Percentiles rank a stretch among this genome's conserved stretches.
phyloP scores from a whole-genome alignment of 2,113 vertebrate genomes.

The Trochalopteron elliotii region DNA sequence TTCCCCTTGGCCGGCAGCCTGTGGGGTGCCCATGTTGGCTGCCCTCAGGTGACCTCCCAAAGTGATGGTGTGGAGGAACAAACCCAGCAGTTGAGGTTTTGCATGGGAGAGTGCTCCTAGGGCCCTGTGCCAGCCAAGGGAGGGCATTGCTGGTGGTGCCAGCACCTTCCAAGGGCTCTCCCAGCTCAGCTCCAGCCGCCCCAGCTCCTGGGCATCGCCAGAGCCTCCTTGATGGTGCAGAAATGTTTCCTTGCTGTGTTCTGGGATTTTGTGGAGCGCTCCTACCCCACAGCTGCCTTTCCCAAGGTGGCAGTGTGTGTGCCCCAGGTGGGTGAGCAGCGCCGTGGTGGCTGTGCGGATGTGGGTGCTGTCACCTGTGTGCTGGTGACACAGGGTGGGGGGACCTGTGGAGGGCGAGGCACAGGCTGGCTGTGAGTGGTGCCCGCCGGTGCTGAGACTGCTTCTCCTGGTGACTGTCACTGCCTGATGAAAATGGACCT shows the following conservation, averaged over 20 bases:
- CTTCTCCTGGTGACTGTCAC: not conserved
- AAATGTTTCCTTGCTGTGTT: not conserved
- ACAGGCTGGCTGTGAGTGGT: not conserved
- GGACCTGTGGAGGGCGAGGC: fast-evolving
- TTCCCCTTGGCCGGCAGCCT: not conserved
- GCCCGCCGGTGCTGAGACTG: fast-evolving
- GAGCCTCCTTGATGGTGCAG: not conserved
- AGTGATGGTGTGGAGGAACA: not conserved
- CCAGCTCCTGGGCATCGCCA: fast-evolving
- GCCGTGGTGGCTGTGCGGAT: not conserved
- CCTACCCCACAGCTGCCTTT: not conserved
- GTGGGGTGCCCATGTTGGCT: not conserved
- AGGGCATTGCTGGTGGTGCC: not conserved
- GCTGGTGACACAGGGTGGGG: not conserved
- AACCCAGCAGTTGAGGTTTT: not conserved
- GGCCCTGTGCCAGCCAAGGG: not conserved
- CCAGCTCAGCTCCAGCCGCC: not conserved
- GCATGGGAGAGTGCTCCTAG: not conserved
- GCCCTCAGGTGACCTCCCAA: constrained; percentile 55
- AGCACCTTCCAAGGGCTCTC: not conserved
- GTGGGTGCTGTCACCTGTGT: not conserved
- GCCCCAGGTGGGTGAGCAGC: not conserved
- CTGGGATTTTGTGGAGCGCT: fast-evolving
- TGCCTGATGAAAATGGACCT: constrained; percentile 36
- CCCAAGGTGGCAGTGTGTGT: not conserved